Conservation (phyloP, 2,888 invertebrate species). For the Notodonta ziczac region DNA sequence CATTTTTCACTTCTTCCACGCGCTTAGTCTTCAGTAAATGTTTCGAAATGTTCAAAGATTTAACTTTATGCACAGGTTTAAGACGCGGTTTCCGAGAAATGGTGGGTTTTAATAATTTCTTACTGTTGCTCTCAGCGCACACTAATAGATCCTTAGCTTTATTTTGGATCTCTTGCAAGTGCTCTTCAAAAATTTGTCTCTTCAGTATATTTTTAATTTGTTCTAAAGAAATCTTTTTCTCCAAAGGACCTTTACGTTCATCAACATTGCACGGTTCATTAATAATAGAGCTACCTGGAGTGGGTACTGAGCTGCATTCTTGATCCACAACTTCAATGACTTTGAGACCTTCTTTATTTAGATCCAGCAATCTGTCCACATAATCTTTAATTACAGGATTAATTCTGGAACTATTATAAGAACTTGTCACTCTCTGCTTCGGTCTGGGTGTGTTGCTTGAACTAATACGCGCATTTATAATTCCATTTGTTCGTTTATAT, state of each 20-base stretch:
- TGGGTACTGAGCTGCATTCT: conserved; percentile 75
- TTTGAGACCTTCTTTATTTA: conserved; percentile 70
- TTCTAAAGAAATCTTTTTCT: conserved; percentile 67
- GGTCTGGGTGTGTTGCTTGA: conserved; percentile 28
- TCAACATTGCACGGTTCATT: conserved; percentile 63
- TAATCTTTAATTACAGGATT: conserved; percentile 72
- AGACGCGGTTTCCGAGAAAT: conserved; percentile 40
- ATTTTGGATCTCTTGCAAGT: conserved; percentile 25
- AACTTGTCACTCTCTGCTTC: conserved; percentile 27
- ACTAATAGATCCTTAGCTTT: conserved; percentile 17
- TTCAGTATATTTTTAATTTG: conserved; percentile 65
- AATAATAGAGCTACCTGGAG: conserved; percentile 76
- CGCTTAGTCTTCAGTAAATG: conserved; percentile 45
- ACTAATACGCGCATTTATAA: conserved; percentile 13
- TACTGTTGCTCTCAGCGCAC: conserved; percentile 10
- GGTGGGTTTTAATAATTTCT: conserved; percentile 16
- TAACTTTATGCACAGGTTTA: conserved; percentile 70
- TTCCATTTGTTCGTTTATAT: conserved; percentile 32
- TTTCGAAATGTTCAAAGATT: conserved; percentile 74
- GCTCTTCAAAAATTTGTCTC: conserved; percentile 54
- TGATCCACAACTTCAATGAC: conserved; percentile 72
- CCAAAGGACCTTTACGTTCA: conserved; percentile 37
- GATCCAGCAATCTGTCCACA: conserved; percentile 65
- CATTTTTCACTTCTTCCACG: conserved; percentile 14
- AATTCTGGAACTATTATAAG: conserved; percentile 35